Conservation (phyloP, 1,140 invertebrate species). For the Drosophila lini region DNA sequence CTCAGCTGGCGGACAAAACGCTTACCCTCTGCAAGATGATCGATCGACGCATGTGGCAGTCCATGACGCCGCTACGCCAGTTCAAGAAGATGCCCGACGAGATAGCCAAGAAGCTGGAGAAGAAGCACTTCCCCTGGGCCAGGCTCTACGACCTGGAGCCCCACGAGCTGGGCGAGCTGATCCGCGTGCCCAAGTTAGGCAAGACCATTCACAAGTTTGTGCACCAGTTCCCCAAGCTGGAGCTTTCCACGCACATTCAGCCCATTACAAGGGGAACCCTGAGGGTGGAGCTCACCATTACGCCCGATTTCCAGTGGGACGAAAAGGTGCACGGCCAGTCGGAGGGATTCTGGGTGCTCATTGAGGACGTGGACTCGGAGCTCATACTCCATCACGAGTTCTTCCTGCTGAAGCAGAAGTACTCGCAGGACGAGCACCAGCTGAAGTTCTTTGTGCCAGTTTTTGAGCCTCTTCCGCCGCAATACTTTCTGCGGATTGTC, state of each 20-base stretch:
- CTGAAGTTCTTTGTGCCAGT: constrained; percentile 99
- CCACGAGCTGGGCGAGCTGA: constrained; percentile 98
- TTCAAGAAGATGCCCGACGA: constrained; percentile 99
- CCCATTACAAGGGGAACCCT: constrained; percentile 98
- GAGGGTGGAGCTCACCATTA: constrained; percentile 98
- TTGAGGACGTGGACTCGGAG: constrained; percentile 99
- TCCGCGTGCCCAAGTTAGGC: constrained; percentile 97
- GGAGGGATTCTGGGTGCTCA: constrained; percentile 99
- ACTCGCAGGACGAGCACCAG: constrained; percentile 96
- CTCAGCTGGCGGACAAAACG: constrained; percentile 98
- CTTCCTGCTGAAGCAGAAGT: constrained; percentile 98
- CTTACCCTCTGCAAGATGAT: constrained; percentile 99
- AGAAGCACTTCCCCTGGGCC: constrained; percentile 98
- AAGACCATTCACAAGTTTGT: constrained; percentile 99
- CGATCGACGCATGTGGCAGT: constrained; percentile 99
- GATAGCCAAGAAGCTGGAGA: constrained; percentile 98
- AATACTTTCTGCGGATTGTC: constrained; percentile 96
- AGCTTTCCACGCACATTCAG: constrained; percentile 97
- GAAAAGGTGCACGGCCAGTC: constrained; percentile 98
- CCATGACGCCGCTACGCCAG: constrained; percentile 98
- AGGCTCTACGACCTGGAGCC: constrained; percentile 97
- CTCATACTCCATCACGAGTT: constrained; percentile 98
- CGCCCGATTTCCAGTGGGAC: constrained; percentile 99
- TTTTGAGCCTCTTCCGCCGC: constrained; percentile 98
- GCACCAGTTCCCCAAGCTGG: constrained; percentile 98